These are phyloP conservation scores for Napeogenes sylphis DNA, from an alignment of 2,888 invertebrate genomes.

Conservation along the genomic window DNA sequence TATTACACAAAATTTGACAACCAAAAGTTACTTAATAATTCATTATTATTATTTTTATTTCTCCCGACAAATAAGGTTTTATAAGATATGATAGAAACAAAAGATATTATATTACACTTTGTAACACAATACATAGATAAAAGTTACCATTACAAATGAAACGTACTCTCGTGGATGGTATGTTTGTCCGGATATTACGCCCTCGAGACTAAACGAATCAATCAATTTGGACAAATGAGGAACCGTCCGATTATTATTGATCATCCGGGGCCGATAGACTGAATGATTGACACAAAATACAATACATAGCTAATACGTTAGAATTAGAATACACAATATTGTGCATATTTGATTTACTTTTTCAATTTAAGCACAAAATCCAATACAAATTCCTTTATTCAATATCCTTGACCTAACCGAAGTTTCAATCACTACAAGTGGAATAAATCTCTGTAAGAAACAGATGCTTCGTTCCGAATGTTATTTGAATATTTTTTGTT, in stretches of 20 bases:
- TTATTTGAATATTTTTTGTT: conserved; percentile 6
- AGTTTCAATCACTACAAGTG: conserved; percentile 4
- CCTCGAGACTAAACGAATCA: conserved; percentile 2
- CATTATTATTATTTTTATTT: too few species aligned
- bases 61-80: too few species aligned
- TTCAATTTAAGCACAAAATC: conserved; percentile 1
- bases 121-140: neutral
- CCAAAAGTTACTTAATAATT: too few species aligned
- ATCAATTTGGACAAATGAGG: conserved; percentile 7
- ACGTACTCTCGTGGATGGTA: neutral
- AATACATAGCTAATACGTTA: too few species aligned
- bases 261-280: conserved; percentile 4
- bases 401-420: conserved; percentile 6
- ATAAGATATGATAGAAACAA: too few species aligned
- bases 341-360: too few species aligned
- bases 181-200: conserved; percentile 3
- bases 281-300: neutral
- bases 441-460: conserved; percentile 4
- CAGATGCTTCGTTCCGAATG: neutral
- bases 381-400: conserved; percentile 2
- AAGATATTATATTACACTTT: too few species aligned
- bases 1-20: too few species aligned
- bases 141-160: neutral
- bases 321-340: too few species aligned
- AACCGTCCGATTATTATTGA: conserved; percentile 6